Conservation (phyloP, 2,113 vertebrate species). For the Hippocampus barbouri region DNA sequence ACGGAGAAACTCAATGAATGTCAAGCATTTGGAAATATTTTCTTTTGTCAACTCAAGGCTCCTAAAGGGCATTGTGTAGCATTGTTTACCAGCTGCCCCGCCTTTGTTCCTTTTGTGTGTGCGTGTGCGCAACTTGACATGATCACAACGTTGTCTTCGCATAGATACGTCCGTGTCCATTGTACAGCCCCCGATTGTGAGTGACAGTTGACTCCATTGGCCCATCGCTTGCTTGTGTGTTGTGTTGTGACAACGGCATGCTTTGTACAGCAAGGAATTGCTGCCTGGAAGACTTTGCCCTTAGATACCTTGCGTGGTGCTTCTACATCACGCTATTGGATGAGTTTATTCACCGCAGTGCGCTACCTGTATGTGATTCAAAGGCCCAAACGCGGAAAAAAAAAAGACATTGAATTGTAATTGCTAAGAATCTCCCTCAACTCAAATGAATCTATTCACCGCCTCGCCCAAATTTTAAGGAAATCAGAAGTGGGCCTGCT, state of each 20-base stretch:
- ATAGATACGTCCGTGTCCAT: conserved; percentile 19
- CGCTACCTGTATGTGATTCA: neutral
- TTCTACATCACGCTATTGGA: neutral
- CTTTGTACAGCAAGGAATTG: neutral
- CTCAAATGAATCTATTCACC: too few relatives aligned
- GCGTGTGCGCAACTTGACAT: neutral
- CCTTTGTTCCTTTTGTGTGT: conserved; percentile 44
- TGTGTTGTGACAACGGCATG: conserved; percentile 25
- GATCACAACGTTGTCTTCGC: neutral
- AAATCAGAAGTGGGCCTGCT: too few relatives aligned
- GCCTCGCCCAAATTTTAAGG: too few relatives aligned
- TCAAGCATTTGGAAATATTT: conserved; percentile 61
- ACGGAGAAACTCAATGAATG: conserved; percentile 49
- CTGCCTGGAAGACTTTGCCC: neutral
- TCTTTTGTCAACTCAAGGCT: conserved; percentile 61
- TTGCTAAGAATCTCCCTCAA: too few relatives aligned
- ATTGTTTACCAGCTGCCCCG: conserved; percentile 66
- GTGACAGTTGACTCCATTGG: conserved; percentile 43
- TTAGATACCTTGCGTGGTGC: neutral
- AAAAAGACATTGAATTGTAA: neutral
- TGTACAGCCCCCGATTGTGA: conserved; percentile 8
- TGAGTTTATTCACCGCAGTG: neutral
- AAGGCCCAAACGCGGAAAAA: neutral
- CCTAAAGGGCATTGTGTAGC: conserved; percentile 62
- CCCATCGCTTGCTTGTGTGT: conserved; percentile 24